Evolutionary conservation across 1,140 invertebrate genomes (phyloP), one percentile per base, ranked within the genome.

Genomic region (Augochlora pura): DNA sequence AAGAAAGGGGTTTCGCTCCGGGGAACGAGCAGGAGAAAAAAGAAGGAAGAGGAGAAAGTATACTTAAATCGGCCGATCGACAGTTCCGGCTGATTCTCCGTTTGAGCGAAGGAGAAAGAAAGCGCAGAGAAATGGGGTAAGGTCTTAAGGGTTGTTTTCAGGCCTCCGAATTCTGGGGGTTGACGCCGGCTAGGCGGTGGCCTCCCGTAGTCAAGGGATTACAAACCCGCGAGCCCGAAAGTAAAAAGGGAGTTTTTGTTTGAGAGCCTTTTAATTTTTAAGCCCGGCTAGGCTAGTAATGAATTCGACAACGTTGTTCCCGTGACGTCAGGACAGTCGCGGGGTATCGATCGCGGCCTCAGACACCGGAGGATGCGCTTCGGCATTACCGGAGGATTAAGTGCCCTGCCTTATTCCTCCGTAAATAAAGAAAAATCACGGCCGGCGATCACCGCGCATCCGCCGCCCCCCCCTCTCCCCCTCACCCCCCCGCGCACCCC

Each of bases 251-350:
- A 84, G 80, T 84, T 83, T 83, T 82, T 86, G 79, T 89, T 89
- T 87, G 90, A 91, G 87, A 91, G 86, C 88, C 88, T 91, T 91
- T 91, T 90, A 91, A 90, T 91, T 91, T 91, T 88, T 90, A 90
- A 90, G 90, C 89, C 86, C 84, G 79, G 70, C 72, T 72, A 87
- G 84, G 82, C 87, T 70, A 14, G 87, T 91, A 91, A 91, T 91
- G 90, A 91, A 91, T 91, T 91, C 89, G 68, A 59, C 67, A 83
- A 87, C 86, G 69, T 85, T 77, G 69, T 85, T 77, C 46, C 32
- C 79, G 84, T 87, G 83, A 87, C 86, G 88, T 86, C 88, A 86
- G 81, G 81, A 86, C 83, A 46, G 85, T 85, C 80, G 80, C 32
- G 32, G 81, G 32, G 81, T 89, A 91, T 90, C 86, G 90, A 91